phyloP scores from a whole-genome alignment of 2,888 invertebrate genomes.

The Brenthis ino region DNA sequence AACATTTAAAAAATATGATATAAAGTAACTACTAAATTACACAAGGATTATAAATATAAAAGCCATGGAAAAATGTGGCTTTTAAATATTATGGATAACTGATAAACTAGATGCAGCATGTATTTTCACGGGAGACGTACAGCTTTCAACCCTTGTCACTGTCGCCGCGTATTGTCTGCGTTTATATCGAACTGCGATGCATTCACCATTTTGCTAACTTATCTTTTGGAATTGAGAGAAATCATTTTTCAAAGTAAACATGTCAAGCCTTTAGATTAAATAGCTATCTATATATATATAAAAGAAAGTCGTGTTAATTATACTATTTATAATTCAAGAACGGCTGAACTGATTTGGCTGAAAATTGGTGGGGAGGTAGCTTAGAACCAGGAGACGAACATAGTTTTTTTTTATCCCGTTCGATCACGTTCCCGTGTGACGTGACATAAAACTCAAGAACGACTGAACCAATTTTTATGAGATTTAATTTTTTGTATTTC shows the following conservation, averaged over 20 bases:
- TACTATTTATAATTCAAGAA: too few relatives aligned
- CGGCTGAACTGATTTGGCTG: too few relatives aligned
- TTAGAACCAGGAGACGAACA: too few relatives aligned
- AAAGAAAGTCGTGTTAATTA: too few relatives aligned
- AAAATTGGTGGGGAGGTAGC: too few relatives aligned
- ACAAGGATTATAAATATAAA: conserved; percentile 3
- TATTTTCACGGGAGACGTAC: conserved; percentile 69
- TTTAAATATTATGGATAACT: conserved; percentile 64
- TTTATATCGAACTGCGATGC: conserved; percentile 66
- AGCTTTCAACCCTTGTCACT: conserved; percentile 72
- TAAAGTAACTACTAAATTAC: conserved; percentile 12
- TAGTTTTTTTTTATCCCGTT: too few relatives aligned
- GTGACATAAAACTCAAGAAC: too few relatives aligned
- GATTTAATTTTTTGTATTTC: too few relatives aligned
- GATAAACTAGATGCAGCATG: conserved; percentile 58
- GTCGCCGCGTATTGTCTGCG: conserved; percentile 70
- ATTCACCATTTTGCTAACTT: conserved; percentile 26
- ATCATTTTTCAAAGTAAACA: conserved; percentile 11
- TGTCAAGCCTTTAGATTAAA: too few relatives aligned
- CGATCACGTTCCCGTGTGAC: too few relatives aligned
- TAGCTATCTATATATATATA: too few relatives aligned
- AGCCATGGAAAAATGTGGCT: conserved; percentile 27
- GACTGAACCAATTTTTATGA: too few relatives aligned
- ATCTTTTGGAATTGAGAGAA: conserved; percentile 18
- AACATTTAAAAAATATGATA: neutral